These are phyloP conservation scores for Liodrosophila aerea DNA, from an alignment of 2,888 invertebrate genomes.

Conservation along the genomic window DNA sequence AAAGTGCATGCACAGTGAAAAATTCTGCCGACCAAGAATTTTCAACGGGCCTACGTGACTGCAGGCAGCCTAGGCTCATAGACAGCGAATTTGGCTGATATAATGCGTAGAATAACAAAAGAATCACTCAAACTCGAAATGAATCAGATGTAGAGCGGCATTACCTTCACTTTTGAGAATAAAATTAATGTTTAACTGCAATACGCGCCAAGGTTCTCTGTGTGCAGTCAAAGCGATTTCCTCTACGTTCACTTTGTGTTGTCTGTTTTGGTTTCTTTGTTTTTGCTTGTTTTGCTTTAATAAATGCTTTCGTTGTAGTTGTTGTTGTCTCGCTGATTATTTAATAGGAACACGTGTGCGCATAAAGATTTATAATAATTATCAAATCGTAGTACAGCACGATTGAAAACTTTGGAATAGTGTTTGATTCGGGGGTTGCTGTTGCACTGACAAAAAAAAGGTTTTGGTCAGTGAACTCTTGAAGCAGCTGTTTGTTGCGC, in stretches of 20 bases:
- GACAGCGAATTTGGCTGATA: not conserved
- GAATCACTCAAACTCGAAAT: slow-evolving; percentile 19
- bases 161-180: slow-evolving; percentile 50
- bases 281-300: slow-evolving; percentile 11
- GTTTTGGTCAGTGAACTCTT: slow-evolving; percentile 65
- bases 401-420: slow-evolving; percentile 46
- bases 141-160: slow-evolving; percentile 22
- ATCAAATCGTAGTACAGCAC: too few species aligned
- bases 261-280: slow-evolving; percentile 12
- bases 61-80: slow-evolving; percentile 12
- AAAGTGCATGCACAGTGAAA: too few species aligned
- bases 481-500: slow-evolving; percentile 64
- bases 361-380: too few species aligned
- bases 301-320: slow-evolving; percentile 11
- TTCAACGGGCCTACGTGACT: slow-evolving; percentile 42
- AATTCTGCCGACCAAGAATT: not conserved
- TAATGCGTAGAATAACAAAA: slow-evolving; percentile 1
- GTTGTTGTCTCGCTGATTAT: slow-evolving; percentile 33
- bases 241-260: slow-evolving; percentile 47
- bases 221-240: slow-evolving; percentile 32
- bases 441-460: slow-evolving; percentile 44
- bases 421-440: slow-evolving; percentile 37
- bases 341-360: slow-evolving; percentile 36
- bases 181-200: slow-evolving; percentile 25
- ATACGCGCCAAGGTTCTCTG: slow-evolving; percentile 51